phyloP scores from a whole-genome alignment of 2,113 vertebrate genomes.

The Colistium nudipinnis region DNA sequence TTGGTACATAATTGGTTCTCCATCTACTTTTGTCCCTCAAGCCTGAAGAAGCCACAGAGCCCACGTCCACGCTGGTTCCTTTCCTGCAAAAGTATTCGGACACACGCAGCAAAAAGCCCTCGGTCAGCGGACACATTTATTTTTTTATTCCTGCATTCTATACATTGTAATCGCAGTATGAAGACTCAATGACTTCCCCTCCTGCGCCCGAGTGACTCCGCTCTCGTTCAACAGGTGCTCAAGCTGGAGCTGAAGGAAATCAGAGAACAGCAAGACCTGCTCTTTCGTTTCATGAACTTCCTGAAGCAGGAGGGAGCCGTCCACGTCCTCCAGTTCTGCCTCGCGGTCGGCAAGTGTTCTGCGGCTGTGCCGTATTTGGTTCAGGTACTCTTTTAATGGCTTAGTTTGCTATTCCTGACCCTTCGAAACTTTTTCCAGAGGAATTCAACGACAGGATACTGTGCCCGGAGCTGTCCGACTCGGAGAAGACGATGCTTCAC shows the following conservation, averaged over 20 bases:
- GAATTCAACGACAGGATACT: slow-evolving; percentile 97
- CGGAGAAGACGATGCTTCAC: slow-evolving; percentile 90
- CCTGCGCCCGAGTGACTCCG: neutral
- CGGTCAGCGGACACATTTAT: no score
- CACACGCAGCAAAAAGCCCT: slow-evolving; percentile 89
- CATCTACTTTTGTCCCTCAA: slow-evolving; percentile 59
- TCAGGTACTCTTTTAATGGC: no score
- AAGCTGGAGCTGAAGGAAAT: slow-evolving; percentile 96
- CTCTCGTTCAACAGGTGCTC: slow-evolving; percentile 82
- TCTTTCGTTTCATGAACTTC: slow-evolving; percentile 99
- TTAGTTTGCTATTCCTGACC: neutral
- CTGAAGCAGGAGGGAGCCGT: slow-evolving; percentile 96
- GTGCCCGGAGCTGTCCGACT: slow-evolving; percentile 89
- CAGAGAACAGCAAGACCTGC: slow-evolving; percentile 93
- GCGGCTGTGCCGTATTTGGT: neutral
- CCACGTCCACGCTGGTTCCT: slow-evolving; percentile 87
- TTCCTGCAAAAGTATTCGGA: slow-evolving; percentile 96
- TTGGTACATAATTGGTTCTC: neutral
- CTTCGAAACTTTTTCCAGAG: slow-evolving; percentile 82
- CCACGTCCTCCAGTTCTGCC: slow-evolving; percentile 95
- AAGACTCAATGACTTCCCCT: neutral
- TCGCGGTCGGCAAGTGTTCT: slow-evolving; percentile 89
- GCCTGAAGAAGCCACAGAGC: slow-evolving; percentile 92
- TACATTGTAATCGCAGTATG: neutral
- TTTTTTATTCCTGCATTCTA: neutral